Evolutionary conservation across 2,113 vertebrate genomes (phyloP), one percentile per base, ranked within the genome.

Genomic region (Campylomormyrus numenius): DNA sequence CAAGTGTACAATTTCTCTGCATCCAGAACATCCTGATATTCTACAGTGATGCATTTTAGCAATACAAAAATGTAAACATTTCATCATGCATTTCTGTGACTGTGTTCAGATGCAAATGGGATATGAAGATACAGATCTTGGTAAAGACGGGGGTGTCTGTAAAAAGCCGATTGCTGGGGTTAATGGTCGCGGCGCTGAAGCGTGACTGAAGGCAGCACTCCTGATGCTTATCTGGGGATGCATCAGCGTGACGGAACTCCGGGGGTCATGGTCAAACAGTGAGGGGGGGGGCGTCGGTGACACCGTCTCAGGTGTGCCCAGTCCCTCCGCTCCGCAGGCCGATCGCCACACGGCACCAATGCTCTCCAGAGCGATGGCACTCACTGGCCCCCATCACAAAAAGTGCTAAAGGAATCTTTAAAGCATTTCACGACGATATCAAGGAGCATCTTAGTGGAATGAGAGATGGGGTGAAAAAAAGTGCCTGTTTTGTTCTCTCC

Each of bases 401-500:
- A 13, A 74, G 19, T 50, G 48, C 88, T 84, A 48, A 88, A 88
- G 83, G 49, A 56, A 90, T 90, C 85, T 89, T 85, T 1, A 46
- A 90, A 35, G 90, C 66, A 87, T 91, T 88, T 88, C 56, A 35
- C 27, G 86, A 88, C 66, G 83, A 58, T 89, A 87, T 80, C 84
- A 58, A 56, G 58, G 53, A 88, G 9, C 5, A 5, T 90, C 80
- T 77, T 88, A 3, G 42, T 91, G 91, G n/a, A 24, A 35, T 58
- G 88, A 86, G 88, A 45, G 62, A 39, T 19, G 49, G 27, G 85
- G 53, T 45, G 27, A 35, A 53, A 8, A 45, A 74, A 88, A 84
- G 66, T 53, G 87, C n/a, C 89, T 86, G 48, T 77, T 83, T 89
- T 92, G 91, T 92, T 93, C 92, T 91, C 93, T 90, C 91, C 92